phyloP scores from a whole-genome alignment of 2,797 vertebrate genomes.

The Gymnothorax reevesii region DNA sequence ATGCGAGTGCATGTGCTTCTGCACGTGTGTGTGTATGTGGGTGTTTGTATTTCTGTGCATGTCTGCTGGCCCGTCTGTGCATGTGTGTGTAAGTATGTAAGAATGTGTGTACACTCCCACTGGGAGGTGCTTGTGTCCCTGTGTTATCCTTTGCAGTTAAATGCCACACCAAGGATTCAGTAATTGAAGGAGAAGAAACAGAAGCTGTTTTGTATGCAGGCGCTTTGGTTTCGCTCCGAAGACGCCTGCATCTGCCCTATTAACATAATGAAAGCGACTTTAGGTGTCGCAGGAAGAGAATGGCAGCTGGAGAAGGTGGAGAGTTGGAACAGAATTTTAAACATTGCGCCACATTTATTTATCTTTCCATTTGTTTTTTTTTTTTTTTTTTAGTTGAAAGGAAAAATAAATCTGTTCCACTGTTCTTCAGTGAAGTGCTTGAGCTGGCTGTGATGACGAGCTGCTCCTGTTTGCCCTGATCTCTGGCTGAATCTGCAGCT shows the following conservation, averaged over 20 bases:
- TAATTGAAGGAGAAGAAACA: slow-evolving; percentile 58
- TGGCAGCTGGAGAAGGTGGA: slow-evolving; percentile 50
- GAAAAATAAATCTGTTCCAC: neutral
- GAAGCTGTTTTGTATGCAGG: slow-evolving; percentile 64
- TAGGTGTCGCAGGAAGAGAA: slow-evolving; percentile 48
- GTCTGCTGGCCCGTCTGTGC: too few species aligned
- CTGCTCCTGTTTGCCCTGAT: neutral
- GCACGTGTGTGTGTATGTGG: too few species aligned
- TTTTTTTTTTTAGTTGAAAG: neutral
- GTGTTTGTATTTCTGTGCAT: too few species aligned
- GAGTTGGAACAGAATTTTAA: slow-evolving; percentile 51
- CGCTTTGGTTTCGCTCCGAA: slow-evolving; percentile 44
- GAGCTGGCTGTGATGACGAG: neutral
- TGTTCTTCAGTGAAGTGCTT: neutral
- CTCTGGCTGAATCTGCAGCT: neutral
- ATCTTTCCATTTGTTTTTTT: slow-evolving; percentile 22
- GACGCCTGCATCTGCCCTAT: slow-evolving; percentile 54
- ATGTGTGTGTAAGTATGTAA: neutral
- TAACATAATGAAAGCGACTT: slow-evolving; percentile 68
- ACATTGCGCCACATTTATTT: slow-evolving; percentile 32
- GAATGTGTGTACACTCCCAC: neutral
- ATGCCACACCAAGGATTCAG: slow-evolving; percentile 53
- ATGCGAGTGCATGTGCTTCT: too few species aligned
- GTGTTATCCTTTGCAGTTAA: slow-evolving; percentile 36
- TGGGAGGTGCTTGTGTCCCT: slow-evolving; percentile 1